Percentiles rank a stretch among this genome's conserved stretches.
phyloP scores from a whole-genome alignment of 2,113 vertebrate genomes.

The Scomber scombrus region DNA sequence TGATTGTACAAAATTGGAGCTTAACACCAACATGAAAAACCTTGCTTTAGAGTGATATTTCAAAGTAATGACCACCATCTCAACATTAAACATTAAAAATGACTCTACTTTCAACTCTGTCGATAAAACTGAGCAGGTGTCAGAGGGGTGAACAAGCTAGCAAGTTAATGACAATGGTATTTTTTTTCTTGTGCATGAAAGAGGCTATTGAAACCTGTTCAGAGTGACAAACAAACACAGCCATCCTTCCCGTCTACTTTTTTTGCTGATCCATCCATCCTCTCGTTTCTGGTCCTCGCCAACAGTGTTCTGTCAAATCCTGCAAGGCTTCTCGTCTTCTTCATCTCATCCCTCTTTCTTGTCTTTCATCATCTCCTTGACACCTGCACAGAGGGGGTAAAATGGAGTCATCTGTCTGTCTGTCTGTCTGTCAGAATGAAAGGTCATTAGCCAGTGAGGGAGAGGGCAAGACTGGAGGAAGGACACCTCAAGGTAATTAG shows the following conservation, averaged over 20 bases:
- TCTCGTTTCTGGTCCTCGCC: slow-evolving; percentile 18
- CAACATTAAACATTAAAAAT: not conserved
- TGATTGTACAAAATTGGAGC: not conserved
- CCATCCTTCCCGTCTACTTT: slow-evolving; percentile 33
- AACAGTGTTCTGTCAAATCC: slow-evolving; percentile 57
- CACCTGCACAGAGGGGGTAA: slow-evolving; percentile 70
- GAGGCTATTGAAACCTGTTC: slow-evolving; percentile 11
- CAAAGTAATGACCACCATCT: not conserved
- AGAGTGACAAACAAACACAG: slow-evolving; percentile 46
- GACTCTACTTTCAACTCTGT: not conserved
- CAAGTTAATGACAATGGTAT: slow-evolving; percentile 1
- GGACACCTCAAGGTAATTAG: slow-evolving; percentile 50
- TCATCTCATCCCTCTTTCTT: slow-evolving; percentile 52
- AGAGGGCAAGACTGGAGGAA: slow-evolving; percentile 50
- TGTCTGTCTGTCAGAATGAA: slow-evolving; percentile 81
- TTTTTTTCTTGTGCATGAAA: slow-evolving; percentile 19
- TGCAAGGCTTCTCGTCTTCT: slow-evolving; percentile 59
- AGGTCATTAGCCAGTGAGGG: slow-evolving; percentile 79
- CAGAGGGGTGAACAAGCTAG: slow-evolving; percentile 18
- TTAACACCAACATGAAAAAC: not conserved
- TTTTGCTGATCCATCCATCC: slow-evolving; percentile 45
- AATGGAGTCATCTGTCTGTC: slow-evolving; percentile 82
- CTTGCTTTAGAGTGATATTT: not conserved
- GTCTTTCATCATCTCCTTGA: slow-evolving; percentile 70
- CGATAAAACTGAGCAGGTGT: not conserved